phyloP scores from a whole-genome alignment of 2,113 vertebrate species.

The Syngnathus scovelli region DNA sequence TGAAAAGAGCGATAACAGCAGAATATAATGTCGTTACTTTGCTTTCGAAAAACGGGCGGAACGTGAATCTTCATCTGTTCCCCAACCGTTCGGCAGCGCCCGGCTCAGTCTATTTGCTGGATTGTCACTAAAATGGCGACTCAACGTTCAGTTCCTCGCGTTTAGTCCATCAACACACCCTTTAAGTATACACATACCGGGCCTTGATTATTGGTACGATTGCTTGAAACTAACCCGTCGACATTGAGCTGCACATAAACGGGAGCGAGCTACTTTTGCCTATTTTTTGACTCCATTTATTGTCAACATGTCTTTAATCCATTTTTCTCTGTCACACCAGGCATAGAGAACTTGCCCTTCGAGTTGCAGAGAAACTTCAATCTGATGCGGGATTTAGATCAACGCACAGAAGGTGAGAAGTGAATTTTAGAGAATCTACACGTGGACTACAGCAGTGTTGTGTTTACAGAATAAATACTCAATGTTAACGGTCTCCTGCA shows the following conservation, averaged over 20 bases:
- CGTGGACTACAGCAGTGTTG: too few species aligned
- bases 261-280: neutral
- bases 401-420: slow-evolving; percentile 87
- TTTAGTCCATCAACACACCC: neutral
- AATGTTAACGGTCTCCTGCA: slow-evolving; percentile 47
- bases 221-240: neutral
- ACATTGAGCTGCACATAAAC: neutral
- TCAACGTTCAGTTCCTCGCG: neutral
- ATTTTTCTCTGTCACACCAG: slow-evolving; percentile 57
- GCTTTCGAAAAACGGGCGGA: fast-evolving
- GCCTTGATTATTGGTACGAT: neutral
- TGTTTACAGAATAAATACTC: too few species aligned
- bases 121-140: neutral
- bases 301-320: neutral
- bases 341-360: slow-evolving; percentile 94
- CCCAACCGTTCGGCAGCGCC: neutral
- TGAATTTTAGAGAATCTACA: neutral
- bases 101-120: slow-evolving; percentile 60
- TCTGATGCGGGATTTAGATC: slow-evolving; percentile 93
- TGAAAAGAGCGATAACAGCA: fast-evolving
- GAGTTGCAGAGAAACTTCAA: slow-evolving; percentile 97
- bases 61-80: neutral
- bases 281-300: too few species aligned
- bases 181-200: neutral
- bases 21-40: neutral